phyloP scores from a whole-genome alignment of 1,140 invertebrate genomes.

The Ylistrum balloti region DNA sequence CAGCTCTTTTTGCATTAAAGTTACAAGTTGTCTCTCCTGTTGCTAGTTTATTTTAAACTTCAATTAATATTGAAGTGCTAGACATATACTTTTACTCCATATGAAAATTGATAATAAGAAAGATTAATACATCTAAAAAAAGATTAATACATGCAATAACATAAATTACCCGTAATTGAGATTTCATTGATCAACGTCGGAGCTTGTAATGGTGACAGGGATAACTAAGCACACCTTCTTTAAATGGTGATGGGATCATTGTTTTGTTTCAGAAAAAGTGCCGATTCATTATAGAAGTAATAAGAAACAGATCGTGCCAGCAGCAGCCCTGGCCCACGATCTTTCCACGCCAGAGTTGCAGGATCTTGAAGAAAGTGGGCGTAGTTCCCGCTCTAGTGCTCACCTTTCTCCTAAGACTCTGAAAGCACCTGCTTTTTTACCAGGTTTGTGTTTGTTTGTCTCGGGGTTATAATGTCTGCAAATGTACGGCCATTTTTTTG shows the following conservation, averaged over 20 bases:
- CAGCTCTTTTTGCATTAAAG: no score
- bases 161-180: neutral
- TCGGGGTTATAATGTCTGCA: constrained; percentile 52
- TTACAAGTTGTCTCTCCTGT: neutral
- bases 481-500: neutral
- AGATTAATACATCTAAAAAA: no score
- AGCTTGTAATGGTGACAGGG: neutral
- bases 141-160: no score
- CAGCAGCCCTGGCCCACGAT: constrained; percentile 71
- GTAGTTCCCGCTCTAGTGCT: constrained; percentile 66
- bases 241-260: constrained; percentile 56
- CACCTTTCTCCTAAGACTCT: constrained; percentile 71
- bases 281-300: constrained; percentile 76
- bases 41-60: neutral
- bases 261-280: constrained; percentile 75
- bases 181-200: neutral
- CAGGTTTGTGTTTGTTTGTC: constrained; percentile 68
- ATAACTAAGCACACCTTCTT: neutral
- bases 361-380: constrained; percentile 66
- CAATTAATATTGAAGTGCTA: neutral
- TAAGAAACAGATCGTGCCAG: constrained; percentile 69
- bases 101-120: neutral
- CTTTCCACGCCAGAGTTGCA: constrained; percentile 60
- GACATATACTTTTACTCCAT: neutral
- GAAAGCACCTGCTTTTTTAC: constrained; percentile 75